Evolutionary conservation across 53 echinoderm and acorn worm genomes (phyloP), one percentile per base, ranked within the genome.

Genomic region (Pentamera pediparva): DNA sequence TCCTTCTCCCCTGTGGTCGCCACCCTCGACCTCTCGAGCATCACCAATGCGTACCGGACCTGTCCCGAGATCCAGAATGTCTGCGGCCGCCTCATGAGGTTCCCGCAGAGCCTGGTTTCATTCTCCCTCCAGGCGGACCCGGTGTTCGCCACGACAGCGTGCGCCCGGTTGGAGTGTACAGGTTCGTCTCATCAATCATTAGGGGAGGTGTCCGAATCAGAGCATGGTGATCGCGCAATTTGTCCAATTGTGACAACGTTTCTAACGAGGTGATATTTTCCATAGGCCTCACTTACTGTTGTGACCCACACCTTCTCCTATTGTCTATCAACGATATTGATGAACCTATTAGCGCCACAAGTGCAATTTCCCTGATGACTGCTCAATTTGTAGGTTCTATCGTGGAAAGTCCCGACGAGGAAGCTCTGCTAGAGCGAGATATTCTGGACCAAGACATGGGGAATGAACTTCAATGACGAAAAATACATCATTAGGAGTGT

Each of bases 151-250:
- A 32, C 32, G 21, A 51, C 35, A 15, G 73, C 73, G 19, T 72
- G 73, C 37, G 73, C 55, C 5, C 33, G 52, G 54, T 72, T 54
- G 51, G 73, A 72, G 13, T 72, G 73, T 32, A 35, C 25, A 26
- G 67, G 67, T 67, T 43, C 40, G 67, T 34, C 63, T 37, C 15
- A 21, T 53, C 6, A 53, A 20, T 13, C 54, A 13, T 53, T 2
- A 53, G 7, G 54, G 12, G 54, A 53, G 0, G 0, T 6, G 21
- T 53, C 54, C 7, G 21, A 45, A 1, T 45, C 1, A 1, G n/a
- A 45, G 13, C 47, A 12, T n/a, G n/a, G n/a, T 45, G 13, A 45
- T 45, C 47, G 12, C n/a, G n/a, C 12, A n/a, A 45, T 0, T 12
- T 12, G n/a, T 12, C n/a, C n/a, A n/a, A 15, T 45, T 1, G 47